Conservation (phyloP, 2,888 invertebrate species). For the Platycnemis pennipes region DNA sequence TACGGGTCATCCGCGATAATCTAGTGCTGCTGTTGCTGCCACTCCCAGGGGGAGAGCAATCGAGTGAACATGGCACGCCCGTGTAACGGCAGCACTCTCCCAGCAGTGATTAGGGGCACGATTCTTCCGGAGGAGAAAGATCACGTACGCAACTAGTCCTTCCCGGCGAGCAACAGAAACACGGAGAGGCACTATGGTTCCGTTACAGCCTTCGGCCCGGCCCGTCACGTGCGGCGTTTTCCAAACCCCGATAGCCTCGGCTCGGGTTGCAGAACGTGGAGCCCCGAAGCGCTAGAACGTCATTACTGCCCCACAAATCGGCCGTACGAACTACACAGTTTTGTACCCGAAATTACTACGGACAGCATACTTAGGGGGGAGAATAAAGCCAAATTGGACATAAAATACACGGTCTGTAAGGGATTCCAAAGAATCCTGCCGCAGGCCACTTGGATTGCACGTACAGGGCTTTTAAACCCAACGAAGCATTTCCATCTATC, state of each 20-base stretch:
- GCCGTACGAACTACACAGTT: not conserved
- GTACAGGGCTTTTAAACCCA: not conserved
- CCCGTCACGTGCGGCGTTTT: not conserved
- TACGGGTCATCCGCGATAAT: not conserved
- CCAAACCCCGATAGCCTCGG: not conserved
- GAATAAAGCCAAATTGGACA: not conserved
- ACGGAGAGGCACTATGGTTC: not conserved
- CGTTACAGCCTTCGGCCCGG: not conserved
- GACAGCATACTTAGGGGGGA: not conserved
- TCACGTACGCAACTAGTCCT: not conserved
- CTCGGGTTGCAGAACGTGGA: not conserved
- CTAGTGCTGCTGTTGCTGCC: not conserved
- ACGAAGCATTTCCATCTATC: not conserved
- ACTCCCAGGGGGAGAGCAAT: not conserved
- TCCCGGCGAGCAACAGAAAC: not conserved
- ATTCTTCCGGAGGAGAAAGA: not conserved
- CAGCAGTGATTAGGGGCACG: constrained; percentile 5
- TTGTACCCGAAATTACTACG: not conserved
- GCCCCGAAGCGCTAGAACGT: not conserved
- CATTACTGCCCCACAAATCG: not conserved
- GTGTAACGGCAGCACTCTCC: not conserved
- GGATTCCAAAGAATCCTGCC: not conserved
- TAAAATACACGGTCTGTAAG: not conserved
- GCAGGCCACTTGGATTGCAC: not conserved
- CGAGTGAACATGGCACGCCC: not conserved